phyloP scores from a whole-genome alignment of 2,888 invertebrate genomes.

The Acheta domesticus region DNA sequence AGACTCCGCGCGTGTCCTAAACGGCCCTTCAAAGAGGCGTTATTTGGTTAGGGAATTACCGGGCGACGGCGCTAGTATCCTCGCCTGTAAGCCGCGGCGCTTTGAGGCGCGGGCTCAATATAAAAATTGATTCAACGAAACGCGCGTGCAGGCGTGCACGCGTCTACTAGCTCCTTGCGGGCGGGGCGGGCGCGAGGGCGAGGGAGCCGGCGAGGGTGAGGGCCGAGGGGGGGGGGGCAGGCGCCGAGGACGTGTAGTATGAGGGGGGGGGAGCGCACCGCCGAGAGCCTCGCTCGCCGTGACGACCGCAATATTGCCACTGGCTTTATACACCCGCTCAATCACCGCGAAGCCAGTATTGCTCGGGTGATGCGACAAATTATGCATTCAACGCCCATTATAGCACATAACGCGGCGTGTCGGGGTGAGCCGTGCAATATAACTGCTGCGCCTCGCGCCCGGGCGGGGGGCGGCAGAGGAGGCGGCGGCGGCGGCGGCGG shows the following conservation, averaged over 20 bases:
- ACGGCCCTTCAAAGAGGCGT: too few species aligned
- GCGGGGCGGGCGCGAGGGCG: background rate
- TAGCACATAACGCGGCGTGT: conserved; percentile 8
- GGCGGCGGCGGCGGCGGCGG: background rate
- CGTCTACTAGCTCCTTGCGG: background rate
- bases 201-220: background rate
- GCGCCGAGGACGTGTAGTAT: background rate
- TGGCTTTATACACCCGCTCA: conserved; percentile 18
- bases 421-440: conserved; percentile 18
- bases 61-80: too few species aligned
- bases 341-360: conserved; percentile 9
- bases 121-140: background rate
- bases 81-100: too few species aligned
- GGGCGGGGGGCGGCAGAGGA: background rate
- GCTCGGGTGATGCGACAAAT: conserved; percentile 18
- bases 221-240: background rate
- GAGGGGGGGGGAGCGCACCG: background rate
- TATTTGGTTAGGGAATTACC: too few species aligned
- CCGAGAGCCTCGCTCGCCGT: background rate
- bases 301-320: conserved; percentile 11
- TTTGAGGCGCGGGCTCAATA: background rate
- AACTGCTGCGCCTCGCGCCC: conserved; percentile 8
- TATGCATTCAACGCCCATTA: conserved; percentile 18
- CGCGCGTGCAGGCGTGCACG: background rate
- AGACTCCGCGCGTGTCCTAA: too few species aligned